A percentile compares a stretch with the other conserved stretches of the same genome.
phyloP scores from a whole-genome alignment of 2,888 invertebrate species.

The Hirtodrosophila histrioides region DNA sequence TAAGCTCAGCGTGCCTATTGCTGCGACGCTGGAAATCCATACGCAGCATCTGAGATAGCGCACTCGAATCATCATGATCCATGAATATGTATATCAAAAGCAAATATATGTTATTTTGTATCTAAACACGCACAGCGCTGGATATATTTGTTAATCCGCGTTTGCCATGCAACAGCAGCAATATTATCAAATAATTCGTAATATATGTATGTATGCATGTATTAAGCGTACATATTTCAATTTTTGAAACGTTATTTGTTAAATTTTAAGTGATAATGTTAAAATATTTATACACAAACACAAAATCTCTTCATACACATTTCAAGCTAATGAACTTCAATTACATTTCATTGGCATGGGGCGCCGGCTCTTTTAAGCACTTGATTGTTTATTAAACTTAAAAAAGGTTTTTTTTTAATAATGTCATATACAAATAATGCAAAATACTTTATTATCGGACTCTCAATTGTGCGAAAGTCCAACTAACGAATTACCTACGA shows the following conservation, averaged over 20 bases:
- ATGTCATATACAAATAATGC: slow-evolving; percentile 24
- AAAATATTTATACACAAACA: slow-evolving; percentile 53
- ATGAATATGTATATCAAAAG: slow-evolving; percentile 17
- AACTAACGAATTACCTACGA: slow-evolving; percentile 46
- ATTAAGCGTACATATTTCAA: slow-evolving; percentile 23
- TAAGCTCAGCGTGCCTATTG: slow-evolving; percentile 92
- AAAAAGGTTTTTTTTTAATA: slow-evolving; percentile 9
- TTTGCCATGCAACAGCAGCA: slow-evolving; percentile 34
- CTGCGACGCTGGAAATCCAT: slow-evolving; percentile 85
- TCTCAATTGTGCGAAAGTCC: slow-evolving; percentile 27
- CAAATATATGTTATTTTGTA: slow-evolving; percentile 52
- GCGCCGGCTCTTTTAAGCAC: neutral
- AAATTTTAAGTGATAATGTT: slow-evolving; percentile 57
- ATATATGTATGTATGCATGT: slow-evolving; percentile 25
- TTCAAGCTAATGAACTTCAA: slow-evolving; percentile 27
- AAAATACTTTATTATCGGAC: slow-evolving; percentile 15
- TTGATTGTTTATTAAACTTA: slow-evolving; percentile 17
- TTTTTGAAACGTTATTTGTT: slow-evolving; percentile 60
- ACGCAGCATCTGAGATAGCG: slow-evolving; percentile 78
- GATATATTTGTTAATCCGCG: slow-evolving; percentile 35
- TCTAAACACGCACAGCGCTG: slow-evolving; percentile 54
- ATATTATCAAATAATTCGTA: slow-evolving; percentile 45
- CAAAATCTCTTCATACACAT: slow-evolving; percentile 37
- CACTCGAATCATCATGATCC: neutral
- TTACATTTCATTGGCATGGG: slow-evolving; percentile 16